Evolutionary conservation across 1,140 invertebrate genomes (phyloP), one percentile per base, ranked within the genome.

Genomic region (Eriosoma lanigerum): DNA sequence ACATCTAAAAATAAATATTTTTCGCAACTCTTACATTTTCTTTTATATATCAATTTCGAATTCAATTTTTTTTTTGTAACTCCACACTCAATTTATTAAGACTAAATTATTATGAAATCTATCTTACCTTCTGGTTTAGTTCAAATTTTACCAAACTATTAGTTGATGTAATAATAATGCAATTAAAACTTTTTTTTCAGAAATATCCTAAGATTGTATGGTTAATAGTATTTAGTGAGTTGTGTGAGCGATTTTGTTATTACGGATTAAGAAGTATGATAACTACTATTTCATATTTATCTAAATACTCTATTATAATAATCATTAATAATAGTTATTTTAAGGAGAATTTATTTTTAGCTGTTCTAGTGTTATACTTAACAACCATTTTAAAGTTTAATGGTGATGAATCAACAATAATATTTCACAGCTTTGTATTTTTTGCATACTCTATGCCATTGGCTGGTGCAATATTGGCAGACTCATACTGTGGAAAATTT

Each of bases 221-320:
- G 84, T 96, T 97, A 85, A 98, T 98, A 84, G 88, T 98, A 81
- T 91, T 90, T 84, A 97, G 95, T 90, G 96, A 98, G 86, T 96
- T 98, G 84, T 98, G 96, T 86, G 96, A 98, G 87, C 89, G 96
- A 84, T 98, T 98, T 86, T 95, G 92, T 62, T 98, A 91, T 86
- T 98, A 97, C 91, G 96, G 96, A 84, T 94, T 97, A 92, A 91
- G 93, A 91, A 93, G 95, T 97, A 87, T 44, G 32, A 44, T 1
- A 10, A 64, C 29, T 1, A 62, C 5, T 38, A 38, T 38, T 38
- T 38, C 32, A 38, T 8, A 38, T 38, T 4, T 38, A 38, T 38
- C 0, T 3, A n/a, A n/a, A n/a, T n/a, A n/a, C n/a, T n/a, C n/a
- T n/a, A n/a, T n/a, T n/a, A n/a, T n/a, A n/a, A n/a, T 0, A 19